Conservation (phyloP, 2,888 invertebrate species). For the Pantelozetes paolii region DNA sequence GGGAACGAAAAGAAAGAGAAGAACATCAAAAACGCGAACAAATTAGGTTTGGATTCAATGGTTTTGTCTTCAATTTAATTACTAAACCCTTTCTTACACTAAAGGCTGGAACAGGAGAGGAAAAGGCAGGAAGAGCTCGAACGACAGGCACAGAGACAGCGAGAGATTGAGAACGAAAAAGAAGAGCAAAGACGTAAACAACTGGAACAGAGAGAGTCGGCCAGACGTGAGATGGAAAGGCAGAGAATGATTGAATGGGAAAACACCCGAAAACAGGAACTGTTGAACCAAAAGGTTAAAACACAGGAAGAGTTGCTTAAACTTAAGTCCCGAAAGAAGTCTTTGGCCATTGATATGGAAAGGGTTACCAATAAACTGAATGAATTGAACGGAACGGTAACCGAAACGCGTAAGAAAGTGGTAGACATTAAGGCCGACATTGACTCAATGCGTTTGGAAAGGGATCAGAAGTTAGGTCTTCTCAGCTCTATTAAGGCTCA, state of each 20-base stretch:
- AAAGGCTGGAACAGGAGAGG: conserved; percentile 61
- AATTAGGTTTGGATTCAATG: conserved; percentile 44
- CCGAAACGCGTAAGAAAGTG: conserved; percentile 77
- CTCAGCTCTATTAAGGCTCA: conserved; percentile 62
- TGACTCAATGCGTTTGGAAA: conserved; percentile 84
- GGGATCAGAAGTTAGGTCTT: conserved; percentile 82
- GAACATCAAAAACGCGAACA: conserved; percentile 59
- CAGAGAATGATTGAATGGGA: conserved; percentile 95
- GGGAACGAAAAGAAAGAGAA: conserved; percentile 86
- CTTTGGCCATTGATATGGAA: conserved; percentile 68
- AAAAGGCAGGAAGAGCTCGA: conserved; percentile 83
- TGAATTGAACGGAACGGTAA: conserved; percentile 73
- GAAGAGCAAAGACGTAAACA: conserved; percentile 72
- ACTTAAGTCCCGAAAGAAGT: conserved; percentile 80
- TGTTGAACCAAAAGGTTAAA: conserved; percentile 76
- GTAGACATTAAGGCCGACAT: conserved; percentile 90
- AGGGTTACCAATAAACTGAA: conserved; percentile 66
- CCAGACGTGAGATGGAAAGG: conserved; percentile 77
- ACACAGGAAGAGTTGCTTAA: conserved; percentile 78
- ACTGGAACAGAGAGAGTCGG: conserved; percentile 64
- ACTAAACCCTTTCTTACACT: neutral
- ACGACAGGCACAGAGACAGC: conserved; percentile 70
- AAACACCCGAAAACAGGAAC: conserved; percentile 78
- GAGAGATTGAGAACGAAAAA: conserved; percentile 63
- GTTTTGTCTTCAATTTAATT: neutral